Percentiles rank a stretch among this genome's conserved stretches.
phyloP scores from a whole-genome alignment of 2,888 invertebrate species.

The Frankliniella intonsa region DNA sequence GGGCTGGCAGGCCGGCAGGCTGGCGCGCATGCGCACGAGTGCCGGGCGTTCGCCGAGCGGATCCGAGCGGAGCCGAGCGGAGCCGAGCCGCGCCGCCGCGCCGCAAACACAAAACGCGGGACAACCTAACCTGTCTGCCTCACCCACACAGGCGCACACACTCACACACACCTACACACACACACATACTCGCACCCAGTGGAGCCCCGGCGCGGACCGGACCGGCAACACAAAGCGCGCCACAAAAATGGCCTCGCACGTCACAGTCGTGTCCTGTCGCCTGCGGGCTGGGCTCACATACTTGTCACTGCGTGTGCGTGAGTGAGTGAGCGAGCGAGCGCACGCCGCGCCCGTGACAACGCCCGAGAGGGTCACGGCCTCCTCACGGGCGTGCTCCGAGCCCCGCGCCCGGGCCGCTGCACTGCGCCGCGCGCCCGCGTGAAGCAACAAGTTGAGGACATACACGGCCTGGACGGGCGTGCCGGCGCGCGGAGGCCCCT shows the following conservation, averaged over 20 bases:
- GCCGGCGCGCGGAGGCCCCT: not conserved
- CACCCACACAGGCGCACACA: not conserved
- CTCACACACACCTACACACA: not conserved
- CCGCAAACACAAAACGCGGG: constrained; percentile 21
- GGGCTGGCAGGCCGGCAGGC: not conserved
- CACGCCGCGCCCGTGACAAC: not conserved
- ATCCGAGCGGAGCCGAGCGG: not conserved
- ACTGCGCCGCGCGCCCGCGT: not conserved
- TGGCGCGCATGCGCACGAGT: constrained; percentile 4
- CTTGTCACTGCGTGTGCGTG: not conserved
- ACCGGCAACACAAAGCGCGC: not conserved
- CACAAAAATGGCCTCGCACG: not conserved
- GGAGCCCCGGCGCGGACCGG: no score
- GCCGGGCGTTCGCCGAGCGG: not conserved
- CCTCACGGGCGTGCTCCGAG: not conserved
- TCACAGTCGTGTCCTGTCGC: not conserved
- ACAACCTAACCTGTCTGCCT: constrained; percentile 12
- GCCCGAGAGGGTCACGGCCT: not conserved
- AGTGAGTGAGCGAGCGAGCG: not conserved
- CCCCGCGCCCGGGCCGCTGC: not conserved
- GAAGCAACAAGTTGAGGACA: not conserved
- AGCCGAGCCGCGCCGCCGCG: not conserved
- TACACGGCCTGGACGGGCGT: not conserved
- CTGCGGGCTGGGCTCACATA: not conserved
- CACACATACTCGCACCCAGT: not conserved